phyloP scores from a whole-genome alignment of 1,140 invertebrate species.

The Tetraneura akinire region DNA sequence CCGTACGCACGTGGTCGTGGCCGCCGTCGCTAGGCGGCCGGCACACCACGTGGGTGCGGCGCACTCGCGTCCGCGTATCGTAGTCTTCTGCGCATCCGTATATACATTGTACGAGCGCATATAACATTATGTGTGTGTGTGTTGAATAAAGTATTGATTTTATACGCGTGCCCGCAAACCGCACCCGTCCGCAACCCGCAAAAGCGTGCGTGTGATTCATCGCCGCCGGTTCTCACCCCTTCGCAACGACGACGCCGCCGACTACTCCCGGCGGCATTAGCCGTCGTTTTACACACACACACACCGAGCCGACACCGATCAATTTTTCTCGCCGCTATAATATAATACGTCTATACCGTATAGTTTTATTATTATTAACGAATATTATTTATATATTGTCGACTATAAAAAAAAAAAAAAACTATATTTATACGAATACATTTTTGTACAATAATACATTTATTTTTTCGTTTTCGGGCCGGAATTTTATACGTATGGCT shows the following conservation, averaged over 20 bases:
- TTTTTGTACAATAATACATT: too few species aligned
- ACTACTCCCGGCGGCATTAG: background rate
- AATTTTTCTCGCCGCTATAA: constrained; percentile 3
- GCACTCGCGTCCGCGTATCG: background rate
- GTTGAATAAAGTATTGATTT: constrained; percentile 49
- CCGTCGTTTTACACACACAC: background rate
- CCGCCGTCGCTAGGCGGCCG: background rate
- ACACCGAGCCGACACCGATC: background rate
- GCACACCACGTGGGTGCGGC: constrained; percentile 32
- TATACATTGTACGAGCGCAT: too few species aligned
- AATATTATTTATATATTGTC: too few species aligned
- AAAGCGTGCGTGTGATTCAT: constrained; percentile 16
- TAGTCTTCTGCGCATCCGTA: too few species aligned
- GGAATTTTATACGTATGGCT: too few species aligned
- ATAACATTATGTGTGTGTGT: background rate
- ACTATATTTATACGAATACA: too few species aligned
- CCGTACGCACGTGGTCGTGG: constrained; percentile 8
- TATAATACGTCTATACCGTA: too few species aligned
- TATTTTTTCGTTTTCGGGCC: too few species aligned
- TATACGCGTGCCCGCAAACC: background rate
- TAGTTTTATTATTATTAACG: too few species aligned
- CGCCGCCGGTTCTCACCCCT: background rate
- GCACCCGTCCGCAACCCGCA: background rate
- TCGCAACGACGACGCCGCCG: background rate
- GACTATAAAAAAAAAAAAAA: too few species aligned